Conservation (phyloP, 2,888 invertebrate species). For the Germaria angustata region DNA sequence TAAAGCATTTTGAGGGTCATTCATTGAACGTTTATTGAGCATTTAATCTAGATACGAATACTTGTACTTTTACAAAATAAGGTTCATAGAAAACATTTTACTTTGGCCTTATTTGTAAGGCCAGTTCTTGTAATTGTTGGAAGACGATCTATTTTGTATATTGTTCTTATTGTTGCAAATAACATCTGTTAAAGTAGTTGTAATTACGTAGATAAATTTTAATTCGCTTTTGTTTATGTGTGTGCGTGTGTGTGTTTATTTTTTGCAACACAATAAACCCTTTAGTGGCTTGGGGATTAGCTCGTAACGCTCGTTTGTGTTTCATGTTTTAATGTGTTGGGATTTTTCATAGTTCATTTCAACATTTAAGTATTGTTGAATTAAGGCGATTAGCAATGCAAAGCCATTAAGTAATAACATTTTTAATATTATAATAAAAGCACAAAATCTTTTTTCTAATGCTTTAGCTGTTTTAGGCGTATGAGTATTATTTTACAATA, state of each 20-base stretch:
- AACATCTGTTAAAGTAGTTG: background rate
- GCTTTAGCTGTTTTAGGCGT: no score
- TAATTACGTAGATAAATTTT: background rate
- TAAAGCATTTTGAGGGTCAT: constrained; percentile 49
- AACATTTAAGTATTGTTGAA: constrained; percentile 14
- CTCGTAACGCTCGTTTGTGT: constrained; percentile 33
- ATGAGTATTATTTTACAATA: no score
- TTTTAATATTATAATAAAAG: no score
- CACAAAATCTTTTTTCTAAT: no score
- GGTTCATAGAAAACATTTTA: background rate
- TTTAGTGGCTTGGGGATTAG: constrained; percentile 56
- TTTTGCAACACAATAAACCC: constrained; percentile 9
- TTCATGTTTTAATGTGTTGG: constrained; percentile 25
- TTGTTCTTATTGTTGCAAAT: background rate
- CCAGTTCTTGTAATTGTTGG: background rate
- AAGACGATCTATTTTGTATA: background rate
- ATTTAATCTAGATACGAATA: constrained; percentile 36
- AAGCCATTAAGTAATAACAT: constrained; percentile 33
- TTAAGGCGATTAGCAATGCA: constrained; percentile 33
- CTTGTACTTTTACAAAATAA: constrained; percentile 24
- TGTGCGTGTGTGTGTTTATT: background rate
- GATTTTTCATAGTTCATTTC: background rate
- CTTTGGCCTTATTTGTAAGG: constrained; percentile 6
- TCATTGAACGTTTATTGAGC: constrained; percentile 51
- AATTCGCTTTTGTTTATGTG: background rate